Evolutionary conservation across 2,888 invertebrate species (phyloP).

Genomic region (Carcina quercana): DNA sequence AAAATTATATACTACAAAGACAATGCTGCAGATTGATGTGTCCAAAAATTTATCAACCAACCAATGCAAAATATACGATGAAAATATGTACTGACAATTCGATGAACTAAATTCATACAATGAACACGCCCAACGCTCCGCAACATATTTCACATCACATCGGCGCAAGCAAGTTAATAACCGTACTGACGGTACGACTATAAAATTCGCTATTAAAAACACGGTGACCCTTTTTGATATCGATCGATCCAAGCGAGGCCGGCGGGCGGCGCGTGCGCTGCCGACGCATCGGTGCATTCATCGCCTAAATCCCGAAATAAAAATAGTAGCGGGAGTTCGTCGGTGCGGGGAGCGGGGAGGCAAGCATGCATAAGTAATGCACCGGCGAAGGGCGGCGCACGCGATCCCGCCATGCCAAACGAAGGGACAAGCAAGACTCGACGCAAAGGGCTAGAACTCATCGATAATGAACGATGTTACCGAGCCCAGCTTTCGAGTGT

Average conservation of each 20-base stretch:
- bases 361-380: slow-evolving; percentile 71
- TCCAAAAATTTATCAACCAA: too few relatives aligned
- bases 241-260: slow-evolving; percentile 28
- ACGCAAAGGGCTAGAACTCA: slow-evolving; percentile 15
- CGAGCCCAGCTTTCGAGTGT: slow-evolving; percentile 23
- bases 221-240: slow-evolving; percentile 22
- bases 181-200: too few relatives aligned
- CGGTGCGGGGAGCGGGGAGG: slow-evolving; percentile 27
- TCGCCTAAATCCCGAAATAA: slow-evolving; percentile 58
- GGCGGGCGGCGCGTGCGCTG: slow-evolving; percentile 45
- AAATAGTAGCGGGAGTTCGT: slow-evolving; percentile 39
- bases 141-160: too few relatives aligned
- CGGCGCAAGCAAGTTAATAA: too few relatives aligned
- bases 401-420: slow-evolving; percentile 53
- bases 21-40: too few relatives aligned
- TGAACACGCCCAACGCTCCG: too few relatives aligned
- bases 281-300: slow-evolving; percentile 32
- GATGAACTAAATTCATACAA: too few relatives aligned
- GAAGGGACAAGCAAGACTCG: slow-evolving; percentile 25
- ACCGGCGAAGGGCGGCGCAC: slow-evolving; percentile 61
- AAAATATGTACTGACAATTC: too few relatives aligned
- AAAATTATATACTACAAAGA: too few relatives aligned
- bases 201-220: neutral
- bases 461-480: slow-evolving; percentile 56
- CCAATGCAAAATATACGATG: too few relatives aligned